phyloP scores from a whole-genome alignment of 2,797 vertebrate species.

The Chlorospingus semifuscus region DNA sequence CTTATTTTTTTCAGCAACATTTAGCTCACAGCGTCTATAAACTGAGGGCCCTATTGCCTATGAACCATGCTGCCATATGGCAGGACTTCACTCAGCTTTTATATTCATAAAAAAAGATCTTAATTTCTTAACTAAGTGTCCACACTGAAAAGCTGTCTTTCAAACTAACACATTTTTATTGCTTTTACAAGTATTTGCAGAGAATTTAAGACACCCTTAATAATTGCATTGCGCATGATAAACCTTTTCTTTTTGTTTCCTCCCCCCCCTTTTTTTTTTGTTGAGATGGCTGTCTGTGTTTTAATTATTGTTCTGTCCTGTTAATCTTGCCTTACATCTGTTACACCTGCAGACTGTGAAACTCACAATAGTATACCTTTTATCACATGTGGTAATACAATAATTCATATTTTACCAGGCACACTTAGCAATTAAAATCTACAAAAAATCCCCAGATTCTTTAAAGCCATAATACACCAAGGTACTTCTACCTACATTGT shows the following conservation, averaged over 20 bases:
- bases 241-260: not conserved
- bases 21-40: constrained; percentile 55
- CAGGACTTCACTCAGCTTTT: constrained; percentile 67
- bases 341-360: constrained; percentile 71
- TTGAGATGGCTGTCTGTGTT: constrained; percentile 63
- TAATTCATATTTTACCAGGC: constrained; percentile 75
- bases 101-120: constrained; percentile 54
- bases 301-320: constrained; percentile 76
- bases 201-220: constrained; percentile 71
- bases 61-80: constrained; percentile 60
- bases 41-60: constrained; percentile 43
- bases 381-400: constrained; percentile 69
- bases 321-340: constrained; percentile 75
- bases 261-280: not conserved
- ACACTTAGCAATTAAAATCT: constrained; percentile 66
- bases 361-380: constrained; percentile 61
- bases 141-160: constrained; percentile 58
- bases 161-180: constrained; percentile 62
- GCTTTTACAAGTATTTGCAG: constrained; percentile 70
- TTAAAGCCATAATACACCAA: constrained; percentile 61
- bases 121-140: constrained; percentile 59
- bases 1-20: not conserved
- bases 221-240: constrained; percentile 58
- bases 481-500: constrained; percentile 11
- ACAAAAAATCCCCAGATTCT: constrained; percentile 39